phyloP scores from a whole-genome alignment of 1,140 invertebrate genomes.

The Theocolax elegans region DNA sequence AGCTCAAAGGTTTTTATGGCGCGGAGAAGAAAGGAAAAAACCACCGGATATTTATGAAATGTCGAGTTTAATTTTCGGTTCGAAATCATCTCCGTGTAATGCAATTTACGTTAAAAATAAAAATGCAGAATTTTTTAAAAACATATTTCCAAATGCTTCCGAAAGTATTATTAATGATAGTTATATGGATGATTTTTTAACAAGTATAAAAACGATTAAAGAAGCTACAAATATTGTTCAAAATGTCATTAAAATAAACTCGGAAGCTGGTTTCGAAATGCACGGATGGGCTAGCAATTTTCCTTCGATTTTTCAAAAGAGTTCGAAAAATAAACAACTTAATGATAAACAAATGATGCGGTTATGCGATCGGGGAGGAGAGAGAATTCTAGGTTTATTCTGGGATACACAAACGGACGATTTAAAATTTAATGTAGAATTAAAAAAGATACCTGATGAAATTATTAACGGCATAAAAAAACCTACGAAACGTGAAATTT shows the following conservation, averaged over 20 bases:
- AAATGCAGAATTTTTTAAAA: too few species aligned
- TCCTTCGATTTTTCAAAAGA: too few species aligned
- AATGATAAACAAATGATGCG: not conserved
- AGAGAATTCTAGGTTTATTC: constrained; percentile 17
- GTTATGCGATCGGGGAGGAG: not conserved
- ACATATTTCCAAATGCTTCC: too few species aligned
- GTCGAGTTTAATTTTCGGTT: too few species aligned
- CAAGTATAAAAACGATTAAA: not conserved
- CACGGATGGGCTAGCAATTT: not conserved
- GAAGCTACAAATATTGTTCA: not conserved
- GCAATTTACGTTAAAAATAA: too few species aligned
- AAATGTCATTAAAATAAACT: not conserved
- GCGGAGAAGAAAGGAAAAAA: too few species aligned
- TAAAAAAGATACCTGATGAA: not conserved
- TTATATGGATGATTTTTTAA: not conserved
- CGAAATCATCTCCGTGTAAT: too few species aligned
- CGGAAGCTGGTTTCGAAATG: not conserved
- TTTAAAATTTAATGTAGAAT: not conserved
- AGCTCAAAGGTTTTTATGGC: too few species aligned
- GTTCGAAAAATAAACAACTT: not conserved
- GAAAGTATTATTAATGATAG: too few species aligned
- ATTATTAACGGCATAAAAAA: not conserved
- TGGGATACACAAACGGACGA: not conserved
- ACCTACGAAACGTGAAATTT: constrained; percentile 52
- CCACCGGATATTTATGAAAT: too few species aligned